Conservation (phyloP, 2,797 vertebrate genomes). For the Liparis tanakae region DNA sequence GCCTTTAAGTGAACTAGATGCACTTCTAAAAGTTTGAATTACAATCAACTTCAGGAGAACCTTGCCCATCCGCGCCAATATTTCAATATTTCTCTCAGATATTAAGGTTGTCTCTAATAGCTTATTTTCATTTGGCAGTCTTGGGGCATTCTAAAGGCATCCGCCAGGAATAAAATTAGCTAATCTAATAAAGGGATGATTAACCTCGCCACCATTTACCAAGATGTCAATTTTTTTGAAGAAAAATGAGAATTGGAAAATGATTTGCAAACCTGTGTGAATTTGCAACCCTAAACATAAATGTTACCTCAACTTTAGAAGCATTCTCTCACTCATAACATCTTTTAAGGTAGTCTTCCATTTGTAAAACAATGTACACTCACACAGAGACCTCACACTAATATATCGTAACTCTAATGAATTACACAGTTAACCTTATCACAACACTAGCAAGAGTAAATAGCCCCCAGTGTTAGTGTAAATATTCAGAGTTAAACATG, state of each 20-base stretch:
- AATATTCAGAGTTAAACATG: too few species aligned
- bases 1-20: conserved; percentile 28
- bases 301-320: conserved; percentile 12
- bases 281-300: conserved; percentile 30
- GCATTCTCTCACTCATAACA: conserved; percentile 6
- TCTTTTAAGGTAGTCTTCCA: conserved; percentile 11
- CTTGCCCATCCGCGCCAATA: conserved; percentile 25
- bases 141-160: conserved; percentile 11
- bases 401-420: conserved; percentile 11
- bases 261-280: conserved; percentile 26
- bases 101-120: conserved; percentile 51
- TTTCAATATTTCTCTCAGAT: conserved; percentile 60
- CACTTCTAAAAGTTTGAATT: conserved; percentile 57
- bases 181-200: conserved; percentile 43
- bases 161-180: conserved; percentile 44
- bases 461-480: too few species aligned
- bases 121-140: conserved; percentile 31
- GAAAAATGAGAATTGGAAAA: conserved; percentile 16
- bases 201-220: conserved; percentile 24
- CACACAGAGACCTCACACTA: not conserved
- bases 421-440: not conserved
- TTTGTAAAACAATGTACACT: conserved; percentile 23
- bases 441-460: too few species aligned
- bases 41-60: conserved; percentile 31
- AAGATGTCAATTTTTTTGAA: conserved; percentile 17